Base-by-base conservation (phyloP, 2,113 vertebrate genomes). In the Oceanites oceanicus region DNA sequence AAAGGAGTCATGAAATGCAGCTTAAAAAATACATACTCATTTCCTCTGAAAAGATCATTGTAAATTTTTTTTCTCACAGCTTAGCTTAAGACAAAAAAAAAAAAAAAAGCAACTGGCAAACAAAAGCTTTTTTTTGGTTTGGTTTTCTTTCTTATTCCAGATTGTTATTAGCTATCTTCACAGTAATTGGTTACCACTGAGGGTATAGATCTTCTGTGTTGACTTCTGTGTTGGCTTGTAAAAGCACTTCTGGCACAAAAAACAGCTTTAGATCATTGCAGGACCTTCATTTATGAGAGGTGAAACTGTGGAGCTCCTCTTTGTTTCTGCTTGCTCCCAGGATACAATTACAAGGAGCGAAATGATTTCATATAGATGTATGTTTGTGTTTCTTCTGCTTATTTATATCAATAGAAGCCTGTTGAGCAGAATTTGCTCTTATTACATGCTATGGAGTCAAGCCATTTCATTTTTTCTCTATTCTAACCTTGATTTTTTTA, bases 351-450 rank as follows among this genome's bases (percentile, higher is more conserved):
- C 47, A 66, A 90, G 52, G 79, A 96, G 59, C 6, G 9, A 81
- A 93, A 92, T 59, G 1, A 52, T 72, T 49, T 90, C 55, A 10
- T n/a, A 65, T 18, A 61, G 86, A 53, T 79, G 63, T 17, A 71
- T 32, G 34, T 36, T 90, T 88, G 45, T 62, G 17, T 83, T 93
- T 77, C 78, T 71, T 92, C 86, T 97, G 36, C 18, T 79, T 96
- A 76, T 90, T 86, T 84, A 34, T 80, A 61, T 78, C 78, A 76
- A 55, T 91, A 96, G 45, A 92, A 94, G 38, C 30, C 61, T 47
- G 34, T 73, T 72, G 44, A 97, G 68, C 38, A 70, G n/a, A 88
- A 92, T 96, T 95, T 96, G 56, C 40, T 96, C 56, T 80, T 79
- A 89, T 76, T 86, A 83, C 53, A 83, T 88, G 67, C 77, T 78